Conservation (phyloP, 2,113 vertebrate genomes). For the Onychorhynchus coronatus region DNA sequence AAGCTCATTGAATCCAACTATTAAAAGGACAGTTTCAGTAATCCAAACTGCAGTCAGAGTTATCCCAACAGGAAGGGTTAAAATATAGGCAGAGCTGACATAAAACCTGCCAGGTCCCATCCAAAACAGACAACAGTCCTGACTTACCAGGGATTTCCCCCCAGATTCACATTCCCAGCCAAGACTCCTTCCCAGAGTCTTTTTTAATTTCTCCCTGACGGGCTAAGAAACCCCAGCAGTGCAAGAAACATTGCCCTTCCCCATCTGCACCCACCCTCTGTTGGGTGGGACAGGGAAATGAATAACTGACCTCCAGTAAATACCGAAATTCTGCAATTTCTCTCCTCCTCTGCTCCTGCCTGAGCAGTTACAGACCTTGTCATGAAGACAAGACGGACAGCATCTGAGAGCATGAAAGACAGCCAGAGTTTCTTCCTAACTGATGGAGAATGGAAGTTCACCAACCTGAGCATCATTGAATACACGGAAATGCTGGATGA, state of each 20-base stretch:
- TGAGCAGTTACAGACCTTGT: slow-evolving; percentile 28
- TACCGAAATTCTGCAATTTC: neutral
- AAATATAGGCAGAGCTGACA: neutral
- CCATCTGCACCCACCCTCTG: neutral
- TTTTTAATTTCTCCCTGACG: neutral
- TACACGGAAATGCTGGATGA: accelerated
- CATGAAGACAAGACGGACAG: neutral
- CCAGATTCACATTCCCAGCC: neutral
- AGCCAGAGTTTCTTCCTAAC: neutral
- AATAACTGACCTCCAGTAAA: neutral
- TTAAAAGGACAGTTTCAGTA: neutral
- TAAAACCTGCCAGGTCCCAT: neutral
- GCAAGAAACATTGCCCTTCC: neutral
- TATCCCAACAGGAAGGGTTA: neutral
- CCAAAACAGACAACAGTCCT: neutral
- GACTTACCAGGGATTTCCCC: neutral
- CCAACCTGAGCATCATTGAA: slow-evolving; percentile 27
- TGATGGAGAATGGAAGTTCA: slow-evolving; percentile 63
- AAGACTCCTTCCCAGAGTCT: neutral
- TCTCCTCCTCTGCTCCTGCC: neutral
- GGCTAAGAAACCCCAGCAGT: neutral
- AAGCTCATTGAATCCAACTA: neutral
- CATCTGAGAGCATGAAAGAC: neutral
- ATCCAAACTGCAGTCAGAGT: neutral
- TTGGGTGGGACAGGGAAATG: neutral